Evolutionary conservation across 2,888 invertebrate genomes (phyloP).

Genomic region (Adelphocoris suturalis): DNA sequence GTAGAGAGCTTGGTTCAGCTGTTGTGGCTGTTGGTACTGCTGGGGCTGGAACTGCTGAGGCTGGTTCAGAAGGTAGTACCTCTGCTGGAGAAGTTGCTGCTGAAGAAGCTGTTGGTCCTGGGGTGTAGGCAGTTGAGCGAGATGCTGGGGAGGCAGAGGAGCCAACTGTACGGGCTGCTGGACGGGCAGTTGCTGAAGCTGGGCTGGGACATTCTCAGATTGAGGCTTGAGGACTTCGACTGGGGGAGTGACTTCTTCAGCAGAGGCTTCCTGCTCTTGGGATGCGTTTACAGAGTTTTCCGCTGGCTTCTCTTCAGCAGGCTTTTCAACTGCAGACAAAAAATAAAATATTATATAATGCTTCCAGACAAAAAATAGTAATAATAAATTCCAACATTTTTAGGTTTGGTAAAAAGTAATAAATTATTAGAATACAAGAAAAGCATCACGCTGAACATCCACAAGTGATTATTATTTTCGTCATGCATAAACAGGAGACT

Average conservation of each 20-base stretch:
- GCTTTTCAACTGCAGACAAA: slow-evolving; percentile 55
- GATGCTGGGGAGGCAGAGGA: slow-evolving; percentile 29
- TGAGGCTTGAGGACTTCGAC: slow-evolving; percentile 56
- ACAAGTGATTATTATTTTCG: too few species aligned
- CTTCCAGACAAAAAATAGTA: too few species aligned
- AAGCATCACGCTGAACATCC: too few species aligned
- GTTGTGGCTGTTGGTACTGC: slow-evolving; percentile 56
- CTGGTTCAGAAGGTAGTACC: slow-evolving; percentile 53
- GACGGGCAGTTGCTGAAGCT: slow-evolving; percentile 68
- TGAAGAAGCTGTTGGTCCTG: slow-evolving; percentile 63
- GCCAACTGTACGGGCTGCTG: slow-evolving; percentile 43
- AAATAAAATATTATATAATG: background rate
- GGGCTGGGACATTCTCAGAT: background rate
- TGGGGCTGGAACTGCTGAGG: slow-evolving; percentile 56
- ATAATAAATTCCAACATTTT: too few species aligned
- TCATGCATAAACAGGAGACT: too few species aligned
- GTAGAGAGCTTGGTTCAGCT: slow-evolving; percentile 62
- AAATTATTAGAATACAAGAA: too few species aligned
- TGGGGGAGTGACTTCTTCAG: slow-evolving; percentile 41
- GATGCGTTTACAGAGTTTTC: slow-evolving; percentile 61
- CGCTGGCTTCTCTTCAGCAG: slow-evolving; percentile 54
- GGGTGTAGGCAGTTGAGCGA: slow-evolving; percentile 1
- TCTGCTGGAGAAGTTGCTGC: slow-evolving; percentile 62
- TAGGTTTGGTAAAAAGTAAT: too few species aligned
- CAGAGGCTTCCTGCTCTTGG: slow-evolving; percentile 51